Percentiles rank a stretch among this genome's conserved stretches.
phyloP scores from a whole-genome alignment of 2,797 vertebrate genomes.

The Ctenopoma kingsleyae region DNA sequence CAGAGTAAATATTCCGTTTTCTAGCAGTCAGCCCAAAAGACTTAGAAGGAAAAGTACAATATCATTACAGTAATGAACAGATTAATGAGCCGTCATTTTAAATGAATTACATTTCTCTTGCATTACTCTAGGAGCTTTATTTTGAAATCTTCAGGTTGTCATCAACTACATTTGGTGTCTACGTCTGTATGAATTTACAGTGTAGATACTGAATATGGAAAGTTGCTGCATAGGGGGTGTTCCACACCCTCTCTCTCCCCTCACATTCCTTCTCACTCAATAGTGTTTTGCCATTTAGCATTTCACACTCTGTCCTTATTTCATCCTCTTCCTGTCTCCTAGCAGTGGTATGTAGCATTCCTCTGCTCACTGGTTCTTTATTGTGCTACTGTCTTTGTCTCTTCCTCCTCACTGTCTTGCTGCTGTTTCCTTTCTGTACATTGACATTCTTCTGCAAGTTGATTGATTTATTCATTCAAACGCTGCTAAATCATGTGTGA shows the following conservation, averaged over 20 bases:
- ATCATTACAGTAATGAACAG: not conserved
- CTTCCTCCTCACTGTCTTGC: slow-evolving; percentile 5
- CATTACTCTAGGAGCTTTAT: not conserved
- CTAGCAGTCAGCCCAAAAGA: not conserved
- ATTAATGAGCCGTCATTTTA: not conserved
- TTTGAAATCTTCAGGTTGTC: not conserved
- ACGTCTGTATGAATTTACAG: not conserved
- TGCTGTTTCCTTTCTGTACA: not conserved
- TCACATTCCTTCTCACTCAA: not conserved
- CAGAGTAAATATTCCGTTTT: not conserved
- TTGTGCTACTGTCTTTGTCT: slow-evolving; percentile 12
- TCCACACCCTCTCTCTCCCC: not conserved
- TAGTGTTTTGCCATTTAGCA: not conserved
- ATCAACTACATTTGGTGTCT: not conserved
- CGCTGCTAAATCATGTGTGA: not conserved
- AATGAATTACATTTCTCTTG: not conserved
- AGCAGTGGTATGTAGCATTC: not conserved
- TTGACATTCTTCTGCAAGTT: not conserved
- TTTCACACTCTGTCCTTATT: not conserved
- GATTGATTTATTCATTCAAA: slow-evolving; percentile 2
- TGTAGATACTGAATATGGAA: not conserved
- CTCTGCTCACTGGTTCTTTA: not conserved
- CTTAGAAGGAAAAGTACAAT: not conserved
- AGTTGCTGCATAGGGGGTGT: not conserved
- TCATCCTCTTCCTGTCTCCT: not conserved